These are phyloP conservation scores for Albula goreensis DNA, from an alignment of 2,113 vertebrate genomes.

Conservation along the genomic window DNA sequence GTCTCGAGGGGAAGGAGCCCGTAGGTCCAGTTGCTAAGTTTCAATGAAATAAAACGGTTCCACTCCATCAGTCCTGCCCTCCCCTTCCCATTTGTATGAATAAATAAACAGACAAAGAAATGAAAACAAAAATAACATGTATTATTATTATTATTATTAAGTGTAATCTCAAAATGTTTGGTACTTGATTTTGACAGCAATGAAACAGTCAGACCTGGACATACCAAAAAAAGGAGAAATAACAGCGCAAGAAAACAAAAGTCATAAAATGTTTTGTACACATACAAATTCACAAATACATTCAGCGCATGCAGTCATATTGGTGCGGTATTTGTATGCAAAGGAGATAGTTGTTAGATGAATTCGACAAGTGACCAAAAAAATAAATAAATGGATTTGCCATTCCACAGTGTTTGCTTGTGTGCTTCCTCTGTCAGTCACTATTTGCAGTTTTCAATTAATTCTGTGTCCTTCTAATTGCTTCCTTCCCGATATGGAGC, in stretches of 20 bases:
- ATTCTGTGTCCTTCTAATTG: constrained; percentile 14
- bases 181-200: no score
- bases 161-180: no score
- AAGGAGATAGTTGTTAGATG: neutral
- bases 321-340: neutral
- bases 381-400: neutral
- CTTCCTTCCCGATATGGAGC: neutral
- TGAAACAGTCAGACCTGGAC: no score
- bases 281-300: neutral
- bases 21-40: constrained; percentile 47
- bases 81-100: neutral
- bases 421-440: constrained; percentile 1
- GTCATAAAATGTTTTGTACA: neutral
- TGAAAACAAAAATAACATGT: no score
- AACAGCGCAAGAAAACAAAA: neutral
- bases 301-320: constrained; percentile 8
- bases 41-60: constrained; percentile 37
- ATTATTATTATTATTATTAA: no score
- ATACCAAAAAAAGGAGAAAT: neutral
- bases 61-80: constrained; percentile 23
- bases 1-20: constrained; percentile 41
- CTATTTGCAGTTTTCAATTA: constrained; percentile 7
- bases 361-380: neutral
- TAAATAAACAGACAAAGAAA: no score
- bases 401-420: neutral